Evolutionary conservation across 2,888 invertebrate genomes (phyloP).

Genomic region (Cephalotes varians): DNA sequence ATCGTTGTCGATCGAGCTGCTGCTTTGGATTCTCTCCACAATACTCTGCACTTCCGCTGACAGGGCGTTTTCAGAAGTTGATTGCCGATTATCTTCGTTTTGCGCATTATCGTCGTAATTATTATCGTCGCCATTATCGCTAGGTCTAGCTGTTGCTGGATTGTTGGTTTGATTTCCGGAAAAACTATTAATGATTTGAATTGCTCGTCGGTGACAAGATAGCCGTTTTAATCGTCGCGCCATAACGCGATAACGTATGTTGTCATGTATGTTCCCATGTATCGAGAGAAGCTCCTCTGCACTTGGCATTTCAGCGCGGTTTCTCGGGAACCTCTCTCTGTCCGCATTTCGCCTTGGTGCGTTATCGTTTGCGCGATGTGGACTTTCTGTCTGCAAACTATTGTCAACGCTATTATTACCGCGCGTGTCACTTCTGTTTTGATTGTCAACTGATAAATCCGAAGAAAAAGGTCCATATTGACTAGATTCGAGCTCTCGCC

Average conservation of each 20-base stretch:
- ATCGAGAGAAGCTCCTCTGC: slow-evolving; percentile 55
- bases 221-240: slow-evolving; percentile 62
- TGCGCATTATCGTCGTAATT: slow-evolving; percentile 26
- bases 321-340: not conserved
- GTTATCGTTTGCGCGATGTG: slow-evolving; percentile 2
- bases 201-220: slow-evolving; percentile 29
- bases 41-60: slow-evolving; percentile 76
- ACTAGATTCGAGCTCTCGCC: slow-evolving; percentile 83
- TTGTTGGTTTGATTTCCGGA: slow-evolving; percentile 7
- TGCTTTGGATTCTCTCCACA: slow-evolving; percentile 73
- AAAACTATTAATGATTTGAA: not conserved
- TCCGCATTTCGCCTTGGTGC: not conserved
- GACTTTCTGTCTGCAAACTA: slow-evolving; percentile 59
- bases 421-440: slow-evolving; percentile 37
- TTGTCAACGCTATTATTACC: slow-evolving; percentile 54
- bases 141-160: not conserved
- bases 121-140: slow-evolving; percentile 17
- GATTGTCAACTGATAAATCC: slow-evolving; percentile 55
- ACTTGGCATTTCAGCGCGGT: not conserved
- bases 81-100: slow-evolving; percentile 25
- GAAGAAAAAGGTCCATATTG: slow-evolving; percentile 69
- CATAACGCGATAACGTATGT: slow-evolving; percentile 50
- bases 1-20: slow-evolving; percentile 55
- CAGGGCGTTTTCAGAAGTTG: slow-evolving; percentile 60
- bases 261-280: slow-evolving; percentile 48